Evolutionary conservation across 2,888 invertebrate species (phyloP).

Genomic region (Diabrotica balteata): DNA sequence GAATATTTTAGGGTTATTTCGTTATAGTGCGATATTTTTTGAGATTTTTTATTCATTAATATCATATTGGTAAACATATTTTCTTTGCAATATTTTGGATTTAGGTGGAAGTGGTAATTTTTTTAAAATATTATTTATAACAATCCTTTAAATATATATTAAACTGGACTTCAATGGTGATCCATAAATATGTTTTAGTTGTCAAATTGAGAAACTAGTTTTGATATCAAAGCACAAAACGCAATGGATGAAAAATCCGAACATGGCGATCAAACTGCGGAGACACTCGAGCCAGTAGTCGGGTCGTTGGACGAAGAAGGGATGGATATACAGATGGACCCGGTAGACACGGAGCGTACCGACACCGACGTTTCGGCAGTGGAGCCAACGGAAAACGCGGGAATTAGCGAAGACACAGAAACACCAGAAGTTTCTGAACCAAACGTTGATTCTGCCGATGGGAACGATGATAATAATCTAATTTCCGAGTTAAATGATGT

Average conservation of each 20-base stretch:
- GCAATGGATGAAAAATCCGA: conserved; percentile 37
- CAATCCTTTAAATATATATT: too few species aligned
- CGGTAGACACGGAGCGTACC: conserved; percentile 1
- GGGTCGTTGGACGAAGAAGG: conserved; percentile 4
- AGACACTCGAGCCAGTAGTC: conserved; percentile 16
- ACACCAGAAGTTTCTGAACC: background rate
- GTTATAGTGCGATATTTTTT: too few species aligned
- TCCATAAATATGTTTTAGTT: conserved; percentile 14
- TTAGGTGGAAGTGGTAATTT: too few species aligned
- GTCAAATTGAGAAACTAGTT: conserved; percentile 25
- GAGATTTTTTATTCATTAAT: too few species aligned
- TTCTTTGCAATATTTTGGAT: too few species aligned
- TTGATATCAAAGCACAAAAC: conserved; percentile 10
- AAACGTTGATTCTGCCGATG: conserved; percentile 3
- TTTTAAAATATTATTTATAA: too few species aligned
- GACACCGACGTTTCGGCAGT: background rate
- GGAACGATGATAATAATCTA: conserved; percentile 12
- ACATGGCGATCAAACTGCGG: conserved; percentile 22
- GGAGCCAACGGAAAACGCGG: background rate
- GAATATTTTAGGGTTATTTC: too few species aligned
- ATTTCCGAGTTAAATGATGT: conserved; percentile 24
- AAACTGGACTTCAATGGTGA: too few species aligned
- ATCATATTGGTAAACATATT: too few species aligned
- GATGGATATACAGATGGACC: conserved; percentile 5
- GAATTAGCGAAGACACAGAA: conserved; percentile 7